Conservation (phyloP, 92 coral and sea anemone species). For the Siderastrea siderea region DNA sequence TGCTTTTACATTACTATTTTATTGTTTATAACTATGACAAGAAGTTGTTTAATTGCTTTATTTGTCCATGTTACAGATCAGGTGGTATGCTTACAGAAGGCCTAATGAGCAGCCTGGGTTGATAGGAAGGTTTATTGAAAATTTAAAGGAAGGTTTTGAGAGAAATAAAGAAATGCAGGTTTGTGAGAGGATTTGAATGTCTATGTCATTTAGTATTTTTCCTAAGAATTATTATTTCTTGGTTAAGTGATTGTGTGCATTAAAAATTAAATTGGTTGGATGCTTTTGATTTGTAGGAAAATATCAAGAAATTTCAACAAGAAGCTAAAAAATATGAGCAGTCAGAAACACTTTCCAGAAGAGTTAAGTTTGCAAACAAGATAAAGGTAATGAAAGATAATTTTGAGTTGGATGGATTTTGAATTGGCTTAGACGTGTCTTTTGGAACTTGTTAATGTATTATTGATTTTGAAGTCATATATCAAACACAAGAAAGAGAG, state of each 20-base stretch:
- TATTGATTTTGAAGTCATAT: too few species aligned
- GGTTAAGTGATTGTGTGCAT: neutral
- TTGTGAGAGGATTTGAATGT: neutral
- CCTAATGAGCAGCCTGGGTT: conserved; percentile 92
- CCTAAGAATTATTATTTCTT: neutral
- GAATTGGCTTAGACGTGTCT: too few species aligned
- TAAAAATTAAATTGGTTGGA: neutral
- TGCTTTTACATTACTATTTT: too few species aligned
- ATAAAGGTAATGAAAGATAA: conserved; percentile 75
- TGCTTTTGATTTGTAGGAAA: conserved; percentile 70
- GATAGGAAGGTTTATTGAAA: conserved; percentile 92
- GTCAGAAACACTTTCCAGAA: conserved; percentile 81
- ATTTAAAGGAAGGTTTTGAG: conserved; percentile 91
- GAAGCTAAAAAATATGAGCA: conserved; percentile 94
- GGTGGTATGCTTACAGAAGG: conserved; percentile 84
- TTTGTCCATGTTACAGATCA: conserved; percentile 48
- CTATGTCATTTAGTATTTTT: neutral
- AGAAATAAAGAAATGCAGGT: conserved; percentile 99
- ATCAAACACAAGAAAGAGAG: too few species aligned
- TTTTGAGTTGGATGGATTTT: neutral
- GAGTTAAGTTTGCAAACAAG: conserved; percentile 72
- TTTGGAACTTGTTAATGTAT: too few species aligned
- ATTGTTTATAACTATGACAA: too few species aligned
- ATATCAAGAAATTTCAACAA: conserved; percentile 91
- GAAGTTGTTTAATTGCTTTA: neutral